Base-by-base conservation (phyloP, 2,888 invertebrate species). In the Atherix ibis region DNA sequence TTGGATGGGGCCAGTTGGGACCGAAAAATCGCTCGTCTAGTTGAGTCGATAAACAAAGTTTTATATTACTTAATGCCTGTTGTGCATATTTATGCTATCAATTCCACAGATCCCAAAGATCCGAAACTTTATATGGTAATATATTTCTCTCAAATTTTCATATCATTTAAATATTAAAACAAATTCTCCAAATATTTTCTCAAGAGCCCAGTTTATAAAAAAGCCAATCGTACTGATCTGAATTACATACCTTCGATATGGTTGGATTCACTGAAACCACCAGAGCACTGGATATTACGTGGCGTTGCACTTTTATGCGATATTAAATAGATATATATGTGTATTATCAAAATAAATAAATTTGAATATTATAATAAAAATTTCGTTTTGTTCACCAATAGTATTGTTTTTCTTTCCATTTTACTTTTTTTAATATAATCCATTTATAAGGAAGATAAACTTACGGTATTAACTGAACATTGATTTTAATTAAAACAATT, bases 1-100 rank as follows among this genome's bases (percentile, higher is more conserved):
- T 60, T 89, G 37, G 89, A 91, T 55, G 89, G 89, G 1, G 88
- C 84, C 2, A 81, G 84, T 2, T 91, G 89, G 88, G 87, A 89
- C 52, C 70, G 70, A 25, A 72, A 76, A 39, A 77, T 76, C 42
- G 56, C 64, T 27, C 69, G 75, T 15, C 63, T 89, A 0, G 66
- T 71, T 13, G 89, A 89, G 59, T 76, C 87, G 0, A 68, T 70
- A 2, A 74, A 83, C 27, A 91, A 91, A 64, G 78, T 88, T 6
- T 62, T 89, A 24, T 87, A 79, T 50, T 76, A 80, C 1, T 54
- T 70, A 34, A 63, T 89, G 61, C 89, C 89, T 0, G 80, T 88
- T 1, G 68, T 85, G 2, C 82, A 83, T 48, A 69, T 88, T 31
- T 84, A 70, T 49, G 88, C 87, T 1, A 71, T 78, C 31, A 76